phyloP scores from a whole-genome alignment of 2,113 vertebrate genomes.

The Puma concolor region DNA sequence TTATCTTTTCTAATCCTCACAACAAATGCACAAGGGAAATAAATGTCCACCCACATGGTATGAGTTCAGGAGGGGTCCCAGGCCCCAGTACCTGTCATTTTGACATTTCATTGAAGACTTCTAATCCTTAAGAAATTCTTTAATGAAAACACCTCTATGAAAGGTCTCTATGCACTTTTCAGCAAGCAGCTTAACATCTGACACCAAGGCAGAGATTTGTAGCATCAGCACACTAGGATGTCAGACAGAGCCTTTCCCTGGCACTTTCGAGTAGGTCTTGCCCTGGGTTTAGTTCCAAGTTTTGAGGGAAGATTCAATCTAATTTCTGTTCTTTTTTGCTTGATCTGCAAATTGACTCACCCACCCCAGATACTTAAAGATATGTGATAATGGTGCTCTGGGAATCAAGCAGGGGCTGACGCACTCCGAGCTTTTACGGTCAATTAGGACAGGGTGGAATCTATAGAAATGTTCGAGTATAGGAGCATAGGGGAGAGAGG shows the following conservation, averaged over 20 bases:
- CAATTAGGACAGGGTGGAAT: not conserved
- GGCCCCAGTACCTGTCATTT: not conserved
- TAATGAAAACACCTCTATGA: constrained; percentile 2
- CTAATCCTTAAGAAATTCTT: constrained; percentile 11
- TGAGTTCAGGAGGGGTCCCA: not conserved
- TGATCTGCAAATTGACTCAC: constrained; percentile 35
- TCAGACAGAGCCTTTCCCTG: not conserved
- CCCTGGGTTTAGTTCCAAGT: constrained; percentile 16
- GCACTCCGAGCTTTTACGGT: not conserved
- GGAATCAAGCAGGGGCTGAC: not conserved
- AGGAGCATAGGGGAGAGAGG: not conserved
- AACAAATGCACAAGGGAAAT: not conserved
- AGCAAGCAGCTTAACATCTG: not conserved
- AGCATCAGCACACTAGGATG: not conserved
- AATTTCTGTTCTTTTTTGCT: constrained; percentile 60
- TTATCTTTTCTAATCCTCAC: not conserved
- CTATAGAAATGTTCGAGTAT: not conserved
- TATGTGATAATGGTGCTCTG: not conserved
- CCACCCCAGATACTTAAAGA: constrained; percentile 14
- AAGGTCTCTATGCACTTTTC: not conserved
- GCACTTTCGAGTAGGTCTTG: not conserved
- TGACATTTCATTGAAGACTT: not conserved
- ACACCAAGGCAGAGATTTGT: not conserved
- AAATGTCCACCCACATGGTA: not conserved
- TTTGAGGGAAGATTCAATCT: constrained; percentile 57